Base-by-base conservation (phyloP, 1,140 invertebrate species). In the Ephestia elutella region DNA sequence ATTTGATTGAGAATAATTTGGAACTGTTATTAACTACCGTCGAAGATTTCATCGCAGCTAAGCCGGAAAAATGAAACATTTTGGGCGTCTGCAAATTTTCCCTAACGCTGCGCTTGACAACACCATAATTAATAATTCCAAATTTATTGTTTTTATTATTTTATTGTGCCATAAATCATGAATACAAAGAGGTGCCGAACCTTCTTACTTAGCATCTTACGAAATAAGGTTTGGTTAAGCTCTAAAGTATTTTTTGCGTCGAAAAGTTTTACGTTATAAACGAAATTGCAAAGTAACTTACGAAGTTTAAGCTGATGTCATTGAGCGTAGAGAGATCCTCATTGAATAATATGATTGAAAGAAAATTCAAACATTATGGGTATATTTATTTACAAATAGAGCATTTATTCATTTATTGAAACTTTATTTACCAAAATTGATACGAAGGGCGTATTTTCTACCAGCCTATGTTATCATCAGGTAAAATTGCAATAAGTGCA, bases 221-320 rank as follows among this genome's bases (percentile, higher is more conserved):
- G 13, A 44, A 44, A 44, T 44, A 15, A 44, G 38, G 38, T 44
- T 44, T 44, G 13, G 13, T 44, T 44, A 44, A 44, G 38, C 38
- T 44, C 15, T 44, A 15, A 44, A 44, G 38, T 17, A 44, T 44
- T 44, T 35, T 44, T 44, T 44, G 38, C 38, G 38, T 44, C 38
- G 38, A 9, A 44, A 44, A 44, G 38, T 44, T 44, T 44, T 4
- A 44, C 15, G 13, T 15, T 15, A 15, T 44, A 44, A 44, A 44
- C 7, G 0, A 44, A 44, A 44, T 44, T n/a, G 38, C 38, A 44
- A 44, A 44, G 38, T 44, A 44, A 15, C 13, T 44, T 15, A 17
- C 11, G 38, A 44, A 44, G 38, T 17, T 44, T n/a, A 17, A 17
- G 38, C 38, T 4, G 38, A 2, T 44, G n/a, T 44, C n/a, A 44